Base-by-base conservation (phyloP, 2,888 invertebrate species). In the Callosobruchus maculatus region DNA sequence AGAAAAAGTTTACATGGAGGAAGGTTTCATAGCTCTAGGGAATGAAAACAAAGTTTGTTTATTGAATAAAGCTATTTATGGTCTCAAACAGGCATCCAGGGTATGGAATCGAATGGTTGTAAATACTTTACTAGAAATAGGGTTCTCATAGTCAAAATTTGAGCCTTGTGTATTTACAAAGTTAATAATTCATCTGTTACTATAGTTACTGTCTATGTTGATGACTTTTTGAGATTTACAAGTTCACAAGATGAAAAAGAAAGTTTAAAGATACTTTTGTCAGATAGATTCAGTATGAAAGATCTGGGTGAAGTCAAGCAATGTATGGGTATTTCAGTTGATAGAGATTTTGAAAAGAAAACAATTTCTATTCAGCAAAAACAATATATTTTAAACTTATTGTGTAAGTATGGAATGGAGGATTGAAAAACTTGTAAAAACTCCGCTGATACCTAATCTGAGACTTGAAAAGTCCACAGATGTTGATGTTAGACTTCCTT, bases 61-160 rank as follows among this genome's bases (percentile, higher is more conserved):
- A 20, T 70, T 75, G 22, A 74, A 72, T 66, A 74, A 74, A 31
- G 68, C 74, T 1, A 30, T 75, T 0, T 75, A 75, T 72, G 75
- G 75, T 0, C 67, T 75, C 22, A 71, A 73, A 67, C 73, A 73
- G 31, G 73, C 75, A 31, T 67, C 71, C 0, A 72, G 75, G 18
- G 70, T 22, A 13, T 75, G 75, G 75, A 68, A 75, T 21, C 31
- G 20, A 9, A 74, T 20, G 20, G n/a, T 73, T n/a, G 21, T 30
- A n/a, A 22, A 49, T 21, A 66, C 20, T 18, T 70, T 75, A 20
- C 7, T 26, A 18, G 2, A 68, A 4, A 18, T 71, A 2, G 71
- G 31, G 9, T 72, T 70, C 3, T 70, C 0, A 18, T 7, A 26
- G 18, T 71, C 73, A 66, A 22, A 71, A 21, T 30, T n/a, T 22